Evolutionary conservation across 2,113 vertebrate genomes (phyloP).

Genomic region (Orthonyx spaldingii): DNA sequence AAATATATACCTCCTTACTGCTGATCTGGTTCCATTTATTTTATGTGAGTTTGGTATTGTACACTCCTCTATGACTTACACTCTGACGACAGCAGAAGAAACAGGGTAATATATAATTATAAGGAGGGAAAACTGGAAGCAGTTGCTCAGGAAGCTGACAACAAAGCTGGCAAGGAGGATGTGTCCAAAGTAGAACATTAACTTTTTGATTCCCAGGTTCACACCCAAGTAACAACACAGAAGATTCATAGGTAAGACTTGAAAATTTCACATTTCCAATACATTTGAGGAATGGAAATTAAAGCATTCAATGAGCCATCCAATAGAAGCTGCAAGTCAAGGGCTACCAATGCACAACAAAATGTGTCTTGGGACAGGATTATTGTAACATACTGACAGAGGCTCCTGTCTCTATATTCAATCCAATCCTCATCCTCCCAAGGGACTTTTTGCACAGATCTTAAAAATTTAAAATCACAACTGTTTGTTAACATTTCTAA

Average conservation of each 20-base stretch:
- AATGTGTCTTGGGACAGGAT: not conserved
- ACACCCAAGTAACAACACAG: not conserved
- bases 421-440: not conserved
- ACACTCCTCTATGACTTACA: not conserved
- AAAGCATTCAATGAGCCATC: not conserved
- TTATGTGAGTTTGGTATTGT: constrained; percentile 37
- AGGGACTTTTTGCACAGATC: not conserved
- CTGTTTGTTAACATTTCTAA: not conserved
- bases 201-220: constrained; percentile 1
- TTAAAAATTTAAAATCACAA: not conserved
- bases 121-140: constrained; percentile 42
- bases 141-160: constrained; percentile 47
- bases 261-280: not conserved
- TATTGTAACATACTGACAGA: not conserved
- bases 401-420: not conserved
- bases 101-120: constrained; percentile 33
- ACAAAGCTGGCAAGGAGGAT: constrained; percentile 12
- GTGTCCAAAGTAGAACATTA: not conserved
- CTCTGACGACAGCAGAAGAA: not conserved
- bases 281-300: not conserved
- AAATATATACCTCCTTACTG: constrained; percentile 7
- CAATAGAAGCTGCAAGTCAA: not conserved
- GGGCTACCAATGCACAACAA: not conserved
- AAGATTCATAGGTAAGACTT: not conserved
- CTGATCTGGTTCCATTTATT: constrained; percentile 46